A percentile compares a stretch with the other conserved stretches of the same genome.
Evolutionary conservation across 2,113 vertebrate genomes (phyloP).

Genomic region (Nestor notabilis): DNA sequence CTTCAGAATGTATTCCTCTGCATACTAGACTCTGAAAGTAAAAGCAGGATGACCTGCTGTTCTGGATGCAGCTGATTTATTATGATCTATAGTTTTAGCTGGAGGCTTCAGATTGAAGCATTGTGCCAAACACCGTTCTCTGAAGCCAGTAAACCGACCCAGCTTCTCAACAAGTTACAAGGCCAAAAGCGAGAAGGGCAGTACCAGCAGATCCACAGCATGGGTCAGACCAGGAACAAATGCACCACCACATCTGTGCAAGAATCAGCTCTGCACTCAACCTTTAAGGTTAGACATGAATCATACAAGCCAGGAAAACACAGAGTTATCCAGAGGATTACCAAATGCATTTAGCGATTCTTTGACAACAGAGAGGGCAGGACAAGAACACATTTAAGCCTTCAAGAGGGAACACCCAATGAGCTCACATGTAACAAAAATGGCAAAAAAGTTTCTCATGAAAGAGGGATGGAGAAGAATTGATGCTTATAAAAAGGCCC

Average conservation of each 20-base stretch:
- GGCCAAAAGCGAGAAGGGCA: accelerated
- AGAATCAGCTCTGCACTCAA: neutral
- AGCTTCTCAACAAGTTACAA: neutral
- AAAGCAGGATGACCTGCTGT: neutral
- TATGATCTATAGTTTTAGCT: neutral
- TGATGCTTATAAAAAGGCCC: neutral
- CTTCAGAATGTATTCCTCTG: neutral
- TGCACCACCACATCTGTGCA: neutral
- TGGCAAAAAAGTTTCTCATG: neutral
- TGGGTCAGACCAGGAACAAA: accelerated
- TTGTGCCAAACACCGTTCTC: neutral
- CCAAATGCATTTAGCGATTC: neutral
- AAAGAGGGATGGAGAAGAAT: neutral
- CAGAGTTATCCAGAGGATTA: neutral
- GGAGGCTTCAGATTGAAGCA: neutral
- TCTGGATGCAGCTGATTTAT: neutral
- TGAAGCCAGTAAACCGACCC: neutral
- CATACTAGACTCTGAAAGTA: neutral
- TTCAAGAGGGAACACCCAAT: neutral
- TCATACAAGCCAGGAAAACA: neutral
- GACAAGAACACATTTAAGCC: neutral
- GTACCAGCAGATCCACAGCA: accelerated
- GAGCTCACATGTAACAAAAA: neutral
- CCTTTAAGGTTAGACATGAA: neutral
- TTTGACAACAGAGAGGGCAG: neutral